Conservation (phyloP, 1,140 invertebrate species). For the Diorhabda elongata region DNA sequence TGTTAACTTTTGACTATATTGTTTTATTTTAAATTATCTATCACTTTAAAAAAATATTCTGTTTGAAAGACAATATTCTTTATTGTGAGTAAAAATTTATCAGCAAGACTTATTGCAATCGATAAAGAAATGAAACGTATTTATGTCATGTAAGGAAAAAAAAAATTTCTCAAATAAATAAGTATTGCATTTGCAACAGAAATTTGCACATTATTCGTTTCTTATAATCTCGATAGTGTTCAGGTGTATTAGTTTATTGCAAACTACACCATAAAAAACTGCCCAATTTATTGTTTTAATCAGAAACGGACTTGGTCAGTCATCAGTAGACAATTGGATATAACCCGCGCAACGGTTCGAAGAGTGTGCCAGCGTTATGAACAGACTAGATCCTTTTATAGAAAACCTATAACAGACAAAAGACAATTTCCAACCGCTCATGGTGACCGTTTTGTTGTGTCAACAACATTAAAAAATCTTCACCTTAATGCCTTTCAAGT, state of each 20-base stretch:
- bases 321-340: neutral
- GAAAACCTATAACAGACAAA: no score
- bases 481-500: neutral
- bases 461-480: neutral
- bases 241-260: neutral
- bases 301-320: neutral
- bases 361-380: no score
- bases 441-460: neutral
- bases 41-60: no score
- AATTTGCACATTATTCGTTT: neutral
- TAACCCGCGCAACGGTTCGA: neutral
- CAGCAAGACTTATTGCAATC: neutral
- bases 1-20: no score
- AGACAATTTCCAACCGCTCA: no score
- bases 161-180: neutral
- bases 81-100: neutral
- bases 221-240: neutral
- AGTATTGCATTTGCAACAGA: neutral
- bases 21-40: no score
- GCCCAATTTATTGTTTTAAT: neutral
- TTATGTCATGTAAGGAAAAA: neutral
- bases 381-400: no score
- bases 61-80: neutral
- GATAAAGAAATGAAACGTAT: neutral
- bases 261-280: neutral